A percentile compares a stretch with the other conserved stretches of the same genome.
These are phyloP conservation scores for Pimpla rufipes DNA, from an alignment of 2,888 invertebrate genomes.

Conservation along the genomic window DNA sequence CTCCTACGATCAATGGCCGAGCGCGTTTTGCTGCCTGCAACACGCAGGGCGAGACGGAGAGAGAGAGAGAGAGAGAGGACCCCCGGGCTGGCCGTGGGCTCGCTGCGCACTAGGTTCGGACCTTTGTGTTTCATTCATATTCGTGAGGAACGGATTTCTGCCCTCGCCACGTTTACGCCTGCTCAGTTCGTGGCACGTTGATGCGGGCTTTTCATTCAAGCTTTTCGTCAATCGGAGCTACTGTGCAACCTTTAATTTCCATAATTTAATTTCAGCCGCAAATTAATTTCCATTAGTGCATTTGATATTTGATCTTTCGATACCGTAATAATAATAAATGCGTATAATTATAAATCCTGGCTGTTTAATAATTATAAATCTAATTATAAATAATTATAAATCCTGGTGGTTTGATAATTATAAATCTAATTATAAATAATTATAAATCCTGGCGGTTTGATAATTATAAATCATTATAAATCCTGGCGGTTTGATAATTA, in stretches of 20 bases:
- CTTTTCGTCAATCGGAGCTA: background rate
- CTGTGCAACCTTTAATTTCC: background rate
- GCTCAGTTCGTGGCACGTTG: background rate
- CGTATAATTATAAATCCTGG: too few species aligned
- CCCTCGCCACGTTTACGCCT: background rate
- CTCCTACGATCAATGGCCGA: conserved; percentile 14
- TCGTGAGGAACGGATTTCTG: background rate
- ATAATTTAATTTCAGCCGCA: background rate
- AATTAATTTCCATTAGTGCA: too few species aligned
- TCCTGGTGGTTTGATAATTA: too few species aligned
- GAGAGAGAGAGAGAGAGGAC: too few species aligned
- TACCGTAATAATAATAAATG: too few species aligned
- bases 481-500: too few species aligned
- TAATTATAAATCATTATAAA: too few species aligned
- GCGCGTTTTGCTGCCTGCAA: background rate
- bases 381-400: too few species aligned
- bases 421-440: too few species aligned
- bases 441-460: too few species aligned
- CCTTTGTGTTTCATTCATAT: background rate
- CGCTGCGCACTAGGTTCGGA: background rate
- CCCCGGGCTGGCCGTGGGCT: background rate
- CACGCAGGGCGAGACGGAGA: background rate
- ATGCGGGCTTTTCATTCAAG: background rate
- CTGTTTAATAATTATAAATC: too few species aligned
- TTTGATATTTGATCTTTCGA: too few species aligned